Base-by-base conservation (phyloP, 2,113 vertebrate genomes). In the Brienomyrus brachyistius region DNA sequence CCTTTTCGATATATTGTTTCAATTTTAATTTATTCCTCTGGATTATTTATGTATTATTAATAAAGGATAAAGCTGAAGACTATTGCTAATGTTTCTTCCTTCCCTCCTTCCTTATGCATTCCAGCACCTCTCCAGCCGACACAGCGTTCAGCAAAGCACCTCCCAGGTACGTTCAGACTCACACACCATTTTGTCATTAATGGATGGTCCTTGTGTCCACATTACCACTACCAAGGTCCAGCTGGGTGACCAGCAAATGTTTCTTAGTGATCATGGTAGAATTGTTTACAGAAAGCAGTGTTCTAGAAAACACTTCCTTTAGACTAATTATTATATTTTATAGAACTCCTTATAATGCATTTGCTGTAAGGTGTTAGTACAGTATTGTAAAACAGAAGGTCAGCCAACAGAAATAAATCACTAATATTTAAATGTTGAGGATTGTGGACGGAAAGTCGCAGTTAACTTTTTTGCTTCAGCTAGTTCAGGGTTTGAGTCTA, bases 121-220 rank as follows among this genome's bases (percentile, higher is more conserved):
- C 7, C 96, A 99, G 98, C 98, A 99, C 92, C 96, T 99, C 90
- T 98, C 97, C 90, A 99, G 98, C 93, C 96, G 98, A 92, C 98
- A 99, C 96, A 99, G 97, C 10, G 97, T 99, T 5, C 98, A 98
- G 92, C 98, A 99, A 92, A 99, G 97, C 94, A 98, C 97, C 15
- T 96, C 97, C 47, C 98, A 99, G 98, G 98, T 99, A 47, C 10
- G 50, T 54, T 50, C 27, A 80, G 11, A 43, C 35, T 80, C 5
- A 19, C 1, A 43, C 50, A 66, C 31, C 13, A 40, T 1, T 43
- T 51, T 86, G 15, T 59, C 19, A 43, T 17, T 59, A 43, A 40
- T 51, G 3, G 0, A 50, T 5, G 17, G 35, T 82, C 45, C 15
- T 40, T 21, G 6, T 80, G 15, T 80, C 74, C 17, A 27, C 17